Percentiles rank a stretch among this genome's conserved stretches.
phyloP scores from a whole-genome alignment of 2,888 invertebrate species.

The Empis livida region DNA sequence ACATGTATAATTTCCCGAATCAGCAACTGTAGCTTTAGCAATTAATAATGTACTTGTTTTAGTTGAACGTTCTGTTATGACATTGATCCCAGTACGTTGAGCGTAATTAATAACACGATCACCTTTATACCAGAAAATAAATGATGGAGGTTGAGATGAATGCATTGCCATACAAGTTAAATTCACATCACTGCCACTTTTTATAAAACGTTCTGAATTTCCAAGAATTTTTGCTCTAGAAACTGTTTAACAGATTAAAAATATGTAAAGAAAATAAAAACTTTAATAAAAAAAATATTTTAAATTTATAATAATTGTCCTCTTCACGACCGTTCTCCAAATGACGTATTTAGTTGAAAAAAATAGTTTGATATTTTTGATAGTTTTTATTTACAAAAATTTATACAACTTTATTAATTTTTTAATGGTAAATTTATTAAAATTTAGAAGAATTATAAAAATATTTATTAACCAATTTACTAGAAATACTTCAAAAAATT shows the following conservation, averaged over 20 bases:
- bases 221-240: conserved; percentile 74
- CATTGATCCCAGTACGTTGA: conserved; percentile 65
- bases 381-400: too few species aligned
- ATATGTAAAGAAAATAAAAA: too few species aligned
- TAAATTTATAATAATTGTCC: too few species aligned
- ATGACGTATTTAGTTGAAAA: too few species aligned
- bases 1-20: conserved; percentile 78
- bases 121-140: conserved; percentile 74
- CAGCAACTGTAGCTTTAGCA: conserved; percentile 62
- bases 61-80: conserved; percentile 69
- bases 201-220: conserved; percentile 68
- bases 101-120: conserved; percentile 67
- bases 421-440: too few species aligned
- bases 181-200: conserved; percentile 77
- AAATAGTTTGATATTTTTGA: too few species aligned
- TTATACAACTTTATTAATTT: too few species aligned
- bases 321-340: too few species aligned
- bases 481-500: too few species aligned
- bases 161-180: conserved; percentile 69
- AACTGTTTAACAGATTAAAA: conserved; percentile 40
- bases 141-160: conserved; percentile 45
- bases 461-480: too few species aligned
- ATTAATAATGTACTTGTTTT: conserved; percentile 69
- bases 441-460: too few species aligned
- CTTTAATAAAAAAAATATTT: not conserved